These are phyloP conservation scores for Gastrophysa polygoni DNA, from an alignment of 2,888 invertebrate species.

Conservation along the genomic window DNA sequence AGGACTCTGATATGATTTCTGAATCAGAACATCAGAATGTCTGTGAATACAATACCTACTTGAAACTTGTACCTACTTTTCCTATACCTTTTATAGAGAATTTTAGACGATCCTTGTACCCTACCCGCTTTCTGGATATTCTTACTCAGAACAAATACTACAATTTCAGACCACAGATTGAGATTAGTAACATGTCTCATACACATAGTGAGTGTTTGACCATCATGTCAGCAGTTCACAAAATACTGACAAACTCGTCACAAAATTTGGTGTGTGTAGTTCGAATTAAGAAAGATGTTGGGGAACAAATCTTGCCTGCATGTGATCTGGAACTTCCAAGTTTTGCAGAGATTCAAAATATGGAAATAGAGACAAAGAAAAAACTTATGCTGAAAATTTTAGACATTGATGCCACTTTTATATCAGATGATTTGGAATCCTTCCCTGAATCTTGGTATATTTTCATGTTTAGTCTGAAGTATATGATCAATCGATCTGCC, in stretches of 20 bases:
- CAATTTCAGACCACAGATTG: slow-evolving; percentile 70
- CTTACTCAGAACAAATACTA: slow-evolving; percentile 68
- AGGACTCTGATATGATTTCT: slow-evolving; percentile 12
- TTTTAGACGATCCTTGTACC: slow-evolving; percentile 66
- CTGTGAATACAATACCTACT: slow-evolving; percentile 17
- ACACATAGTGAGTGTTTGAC: slow-evolving; percentile 66
- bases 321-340: slow-evolving; percentile 48
- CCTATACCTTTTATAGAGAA: slow-evolving; percentile 55
- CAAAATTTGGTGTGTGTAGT: slow-evolving; percentile 48
- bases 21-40: slow-evolving; percentile 20
- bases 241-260: slow-evolving; percentile 46
- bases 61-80: slow-evolving; percentile 67
- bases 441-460: slow-evolving; percentile 67
- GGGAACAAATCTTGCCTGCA: slow-evolving; percentile 32
- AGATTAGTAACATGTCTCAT: slow-evolving; percentile 68
- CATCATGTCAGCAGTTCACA: slow-evolving; percentile 67
- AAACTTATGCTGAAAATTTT: slow-evolving; percentile 61
- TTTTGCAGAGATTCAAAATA: slow-evolving; percentile 49
- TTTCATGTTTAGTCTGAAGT: slow-evolving; percentile 64
- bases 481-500: slow-evolving; percentile 61
- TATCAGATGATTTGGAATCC: slow-evolving; percentile 49
- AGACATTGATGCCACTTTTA: slow-evolving; percentile 55
- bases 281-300: slow-evolving; percentile 44
- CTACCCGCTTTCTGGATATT: slow-evolving; percentile 73
- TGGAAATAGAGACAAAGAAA: slow-evolving; percentile 45